Percentiles rank a stretch among this genome's conserved stretches.
Evolutionary conservation across 2,888 invertebrate species (phyloP).

Genomic region (Encarsia formosa): DNA sequence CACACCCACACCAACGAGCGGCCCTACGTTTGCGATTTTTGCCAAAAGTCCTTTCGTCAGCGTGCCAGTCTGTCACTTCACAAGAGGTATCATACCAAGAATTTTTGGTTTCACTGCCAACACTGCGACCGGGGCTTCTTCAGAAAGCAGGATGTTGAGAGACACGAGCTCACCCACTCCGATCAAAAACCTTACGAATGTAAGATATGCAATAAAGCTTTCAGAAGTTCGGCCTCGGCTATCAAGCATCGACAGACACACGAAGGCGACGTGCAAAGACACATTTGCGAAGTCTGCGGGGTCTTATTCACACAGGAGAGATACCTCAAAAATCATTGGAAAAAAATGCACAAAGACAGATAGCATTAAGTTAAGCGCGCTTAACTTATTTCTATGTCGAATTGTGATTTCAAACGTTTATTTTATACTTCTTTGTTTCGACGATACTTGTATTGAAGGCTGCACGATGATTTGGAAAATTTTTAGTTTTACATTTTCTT

Average conservation of each 20-base stretch:
- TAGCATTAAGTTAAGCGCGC: too few species aligned
- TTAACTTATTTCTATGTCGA: too few species aligned
- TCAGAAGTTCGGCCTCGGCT: slow-evolving; percentile 33
- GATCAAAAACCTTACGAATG: slow-evolving; percentile 55
- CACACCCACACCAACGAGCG: slow-evolving; percentile 42
- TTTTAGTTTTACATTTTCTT: background rate
- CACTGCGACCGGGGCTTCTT: slow-evolving; percentile 50
- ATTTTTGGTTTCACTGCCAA: slow-evolving; percentile 29
- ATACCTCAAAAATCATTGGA: slow-evolving; percentile 53
- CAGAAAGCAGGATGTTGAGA: slow-evolving; percentile 51
- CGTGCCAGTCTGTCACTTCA: slow-evolving; percentile 52
- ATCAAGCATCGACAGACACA: slow-evolving; percentile 55
- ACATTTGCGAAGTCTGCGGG: slow-evolving; percentile 51
- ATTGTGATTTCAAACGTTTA: too few species aligned
- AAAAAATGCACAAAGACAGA: slow-evolving; percentile 26
- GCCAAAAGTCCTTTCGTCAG: slow-evolving; percentile 51
- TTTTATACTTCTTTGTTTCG: too few species aligned
- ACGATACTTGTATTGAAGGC: background rate
- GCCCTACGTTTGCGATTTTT: slow-evolving; percentile 49
- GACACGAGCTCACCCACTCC: slow-evolving; percentile 53
- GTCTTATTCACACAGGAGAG: slow-evolving; percentile 52
- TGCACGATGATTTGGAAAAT: background rate
- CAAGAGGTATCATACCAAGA: slow-evolving; percentile 35
- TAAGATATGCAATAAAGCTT: slow-evolving; percentile 51
- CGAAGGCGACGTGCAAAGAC: slow-evolving; percentile 37